phyloP scores from a whole-genome alignment of 2,113 vertebrate genomes.

The Cavia porcellus region DNA sequence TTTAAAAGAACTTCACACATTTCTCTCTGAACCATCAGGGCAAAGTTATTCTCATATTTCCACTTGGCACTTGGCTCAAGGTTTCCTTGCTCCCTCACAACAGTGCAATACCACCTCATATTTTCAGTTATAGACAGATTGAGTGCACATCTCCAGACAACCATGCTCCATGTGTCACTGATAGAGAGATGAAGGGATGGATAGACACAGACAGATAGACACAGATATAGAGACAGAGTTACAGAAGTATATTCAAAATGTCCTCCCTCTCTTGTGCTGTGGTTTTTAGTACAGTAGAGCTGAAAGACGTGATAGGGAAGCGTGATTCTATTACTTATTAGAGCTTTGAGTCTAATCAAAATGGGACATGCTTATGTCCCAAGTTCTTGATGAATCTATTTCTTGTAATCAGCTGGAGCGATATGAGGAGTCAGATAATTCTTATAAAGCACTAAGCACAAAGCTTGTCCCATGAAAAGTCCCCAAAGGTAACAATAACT shows the following conservation, averaged over 20 bases:
- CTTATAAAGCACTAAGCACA: no score
- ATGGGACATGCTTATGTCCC: neutral
- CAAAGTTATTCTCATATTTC: neutral
- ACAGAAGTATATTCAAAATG: neutral
- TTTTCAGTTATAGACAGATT: neutral
- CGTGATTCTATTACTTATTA: neutral
- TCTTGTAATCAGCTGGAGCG: no score
- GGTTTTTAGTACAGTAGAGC: neutral
- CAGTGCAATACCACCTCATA: neutral
- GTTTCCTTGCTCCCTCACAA: neutral
- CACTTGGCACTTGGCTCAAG: neutral
- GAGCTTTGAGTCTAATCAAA: neutral
- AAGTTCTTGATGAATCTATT: neutral
- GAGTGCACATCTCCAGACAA: neutral
- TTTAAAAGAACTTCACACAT: neutral
- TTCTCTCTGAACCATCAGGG: neutral
- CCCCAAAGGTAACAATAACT: no score
- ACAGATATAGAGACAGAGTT: neutral
- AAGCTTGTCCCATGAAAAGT: no score
- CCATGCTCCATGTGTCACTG: neutral
- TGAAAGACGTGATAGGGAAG: conserved; percentile 14
- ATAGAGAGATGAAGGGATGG: no score
- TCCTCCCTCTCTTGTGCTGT: neutral
- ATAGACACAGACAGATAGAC: no score
- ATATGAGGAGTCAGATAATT: no score